Conservation (phyloP, 2,113 vertebrate genomes). For the Muscicapa adusta region DNA sequence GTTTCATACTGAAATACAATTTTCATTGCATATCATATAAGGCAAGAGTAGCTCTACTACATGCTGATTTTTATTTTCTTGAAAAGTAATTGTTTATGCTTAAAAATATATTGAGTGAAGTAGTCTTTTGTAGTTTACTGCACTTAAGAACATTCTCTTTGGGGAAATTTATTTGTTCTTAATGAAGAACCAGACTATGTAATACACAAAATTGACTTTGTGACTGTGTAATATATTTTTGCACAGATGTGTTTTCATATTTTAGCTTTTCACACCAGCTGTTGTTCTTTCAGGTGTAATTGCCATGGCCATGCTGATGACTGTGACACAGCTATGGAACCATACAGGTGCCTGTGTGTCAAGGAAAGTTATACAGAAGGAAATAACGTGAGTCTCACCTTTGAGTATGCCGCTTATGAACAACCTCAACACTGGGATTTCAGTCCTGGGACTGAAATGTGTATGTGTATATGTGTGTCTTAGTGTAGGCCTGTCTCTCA, state of each 20-base stretch:
- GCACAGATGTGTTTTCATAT: background rate
- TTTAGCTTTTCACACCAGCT: background rate
- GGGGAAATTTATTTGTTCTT: background rate
- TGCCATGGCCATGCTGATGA: conserved; percentile 85
- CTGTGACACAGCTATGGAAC: conserved; percentile 76
- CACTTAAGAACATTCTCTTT: background rate
- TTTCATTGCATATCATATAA: background rate
- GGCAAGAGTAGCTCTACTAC: background rate
- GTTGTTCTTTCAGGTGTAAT: conserved; percentile 77
- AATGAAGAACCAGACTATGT: background rate
- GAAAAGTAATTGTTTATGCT: conserved; percentile 50
- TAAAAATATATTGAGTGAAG: conserved; percentile 72
- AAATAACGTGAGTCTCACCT: conserved; percentile 79
- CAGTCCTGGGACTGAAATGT: background rate
- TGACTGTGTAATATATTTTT: background rate
- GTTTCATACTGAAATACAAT: background rate
- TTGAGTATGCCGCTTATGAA: background rate
- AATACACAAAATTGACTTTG: background rate
- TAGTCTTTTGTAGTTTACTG: background rate
- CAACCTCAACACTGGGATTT: background rate
- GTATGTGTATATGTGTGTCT: background rate
- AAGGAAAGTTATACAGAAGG: conserved; percentile 84
- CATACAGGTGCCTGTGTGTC: conserved; percentile 82
- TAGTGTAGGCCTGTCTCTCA: background rate
- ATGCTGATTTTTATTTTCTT: background rate